Base-by-base conservation (phyloP, 1,140 invertebrate genomes). In the Scaptomyza graminum region DNA sequence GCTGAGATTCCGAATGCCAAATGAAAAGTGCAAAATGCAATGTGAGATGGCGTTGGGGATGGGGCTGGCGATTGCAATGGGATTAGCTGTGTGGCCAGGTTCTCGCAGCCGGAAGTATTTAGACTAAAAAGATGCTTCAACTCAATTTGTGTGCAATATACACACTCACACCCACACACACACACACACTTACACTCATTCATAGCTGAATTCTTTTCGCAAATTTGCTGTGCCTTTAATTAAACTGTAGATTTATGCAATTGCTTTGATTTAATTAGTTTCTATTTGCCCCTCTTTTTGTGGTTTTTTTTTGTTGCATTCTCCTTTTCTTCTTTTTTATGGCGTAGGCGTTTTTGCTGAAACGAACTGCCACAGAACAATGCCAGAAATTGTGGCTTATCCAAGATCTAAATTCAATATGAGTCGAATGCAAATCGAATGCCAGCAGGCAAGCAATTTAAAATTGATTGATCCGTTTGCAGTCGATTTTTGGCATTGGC, bases 231-330 rank as follows among this genome's bases (percentile, higher is more conserved):
- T 59, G 72, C 1, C 73, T 84, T 46, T 85, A 84, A 84, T 85
- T 88, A 82, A 88, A 79, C 67, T 82, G 79, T 78, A 69, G 57
- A 64, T 75, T 65, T 43, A 22, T 59, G 60, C 75, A 82, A 82
- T 87, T 87, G 78, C 67, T 87, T 75, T 82, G 83, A 87, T 87
- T 82, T 87, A 88, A 87, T 87, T 87, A 82, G 74, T 88, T 70
- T 69, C 44, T 12, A 41, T 37, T 56, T 28, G 55, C 31, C 52
- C 25, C 15, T 12, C n/a, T 59, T 15, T 15, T 16, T 28, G 4
- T n/a, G n/a, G n/a, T n/a, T n/a, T n/a, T n/a, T n/a, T 34, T 34
- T 9, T 34, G 1, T 34, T 8, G 7, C 31, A 6, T 49, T 31
- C 34, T 46, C 13, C 39, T 22, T 37, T 37, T 37, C 4, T n/a